phyloP scores from a whole-genome alignment of 2,113 vertebrate species.

The Protomyctophum bolini region DNA sequence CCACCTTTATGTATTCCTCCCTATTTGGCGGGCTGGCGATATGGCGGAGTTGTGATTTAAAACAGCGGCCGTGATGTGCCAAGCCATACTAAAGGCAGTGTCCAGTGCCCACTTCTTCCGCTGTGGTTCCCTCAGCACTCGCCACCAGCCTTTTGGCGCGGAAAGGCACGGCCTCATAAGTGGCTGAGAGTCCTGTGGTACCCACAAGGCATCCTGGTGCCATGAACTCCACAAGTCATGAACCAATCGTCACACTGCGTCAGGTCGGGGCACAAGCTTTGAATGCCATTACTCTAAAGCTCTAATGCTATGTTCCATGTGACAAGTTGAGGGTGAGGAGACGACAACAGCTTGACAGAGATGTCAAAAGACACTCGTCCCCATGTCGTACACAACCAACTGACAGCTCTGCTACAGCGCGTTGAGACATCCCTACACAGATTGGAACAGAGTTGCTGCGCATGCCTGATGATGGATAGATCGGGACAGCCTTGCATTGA shows the following conservation, averaged over 20 bases:
- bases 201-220: constrained; percentile 30
- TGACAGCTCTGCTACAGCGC: background rate
- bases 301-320: constrained; percentile 43
- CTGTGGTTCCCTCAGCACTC: constrained; percentile 59
- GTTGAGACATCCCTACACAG: background rate
- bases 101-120: constrained; percentile 51
- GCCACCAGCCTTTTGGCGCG: constrained; percentile 42
- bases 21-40: constrained; percentile 40
- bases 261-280: constrained; percentile 26
- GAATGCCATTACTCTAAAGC: constrained; percentile 36
- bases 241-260: constrained; percentile 28
- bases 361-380: constrained; percentile 11
- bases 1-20: constrained; percentile 53
- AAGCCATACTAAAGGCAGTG: constrained; percentile 49
- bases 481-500: background rate
- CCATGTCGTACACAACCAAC: constrained; percentile 1
- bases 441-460: constrained; percentile 7
- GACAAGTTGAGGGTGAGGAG: constrained; percentile 15
- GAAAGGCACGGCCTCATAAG: constrained; percentile 57
- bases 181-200: constrained; percentile 54
- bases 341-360: constrained; percentile 19
- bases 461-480: background rate
- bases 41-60: constrained; percentile 56
- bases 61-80: constrained; percentile 54
- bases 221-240: constrained; percentile 34